These are phyloP conservation scores for Chymomyza costata DNA, from an alignment of 1,140 invertebrate genomes.

Conservation along the genomic window DNA sequence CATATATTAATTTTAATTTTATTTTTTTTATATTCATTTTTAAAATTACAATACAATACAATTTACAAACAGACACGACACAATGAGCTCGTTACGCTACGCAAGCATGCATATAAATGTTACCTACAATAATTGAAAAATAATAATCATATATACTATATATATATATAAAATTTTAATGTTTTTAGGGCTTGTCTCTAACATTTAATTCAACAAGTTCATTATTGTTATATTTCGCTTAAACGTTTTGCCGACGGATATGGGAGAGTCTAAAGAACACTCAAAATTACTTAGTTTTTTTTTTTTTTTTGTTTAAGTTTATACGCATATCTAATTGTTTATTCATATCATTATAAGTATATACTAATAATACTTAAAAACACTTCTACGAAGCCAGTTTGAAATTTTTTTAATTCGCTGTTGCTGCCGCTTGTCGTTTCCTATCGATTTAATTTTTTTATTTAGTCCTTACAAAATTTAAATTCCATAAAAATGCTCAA, in stretches of 20 bases:
- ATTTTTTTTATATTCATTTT: neutral
- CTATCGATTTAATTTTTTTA: slow-evolving; percentile 20
- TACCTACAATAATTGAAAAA: slow-evolving; percentile 1
- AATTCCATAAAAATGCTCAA: slow-evolving; percentile 67
- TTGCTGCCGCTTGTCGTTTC: slow-evolving; percentile 21
- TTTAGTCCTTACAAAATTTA: slow-evolving; percentile 50
- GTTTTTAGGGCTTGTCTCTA: slow-evolving; percentile 4
- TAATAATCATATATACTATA: too few relatives aligned
- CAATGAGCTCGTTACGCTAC: slow-evolving; percentile 27
- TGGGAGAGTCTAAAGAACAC: too few relatives aligned
- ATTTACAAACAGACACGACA: slow-evolving; percentile 40
- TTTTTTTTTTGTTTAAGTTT: slow-evolving; percentile 24
- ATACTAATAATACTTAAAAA: slow-evolving; percentile 68
- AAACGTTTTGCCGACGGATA: slow-evolving; percentile 1
- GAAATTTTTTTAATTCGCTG: slow-evolving; percentile 56
- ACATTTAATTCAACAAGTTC: slow-evolving; percentile 5
- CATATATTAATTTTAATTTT: neutral
- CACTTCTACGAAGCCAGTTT: slow-evolving; percentile 72
- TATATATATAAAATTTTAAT: slow-evolving; percentile 7
- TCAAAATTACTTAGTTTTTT: slow-evolving; percentile 31
- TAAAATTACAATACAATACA: slow-evolving; percentile 24
- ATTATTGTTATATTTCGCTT: neutral
- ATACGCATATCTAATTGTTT: slow-evolving; percentile 10
- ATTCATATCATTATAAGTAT: slow-evolving; percentile 12
- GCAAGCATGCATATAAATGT: slow-evolving; percentile 42